Evolutionary conservation across 2,797 vertebrate genomes (phyloP).

Genomic region (Pelochelys cantorii): DNA sequence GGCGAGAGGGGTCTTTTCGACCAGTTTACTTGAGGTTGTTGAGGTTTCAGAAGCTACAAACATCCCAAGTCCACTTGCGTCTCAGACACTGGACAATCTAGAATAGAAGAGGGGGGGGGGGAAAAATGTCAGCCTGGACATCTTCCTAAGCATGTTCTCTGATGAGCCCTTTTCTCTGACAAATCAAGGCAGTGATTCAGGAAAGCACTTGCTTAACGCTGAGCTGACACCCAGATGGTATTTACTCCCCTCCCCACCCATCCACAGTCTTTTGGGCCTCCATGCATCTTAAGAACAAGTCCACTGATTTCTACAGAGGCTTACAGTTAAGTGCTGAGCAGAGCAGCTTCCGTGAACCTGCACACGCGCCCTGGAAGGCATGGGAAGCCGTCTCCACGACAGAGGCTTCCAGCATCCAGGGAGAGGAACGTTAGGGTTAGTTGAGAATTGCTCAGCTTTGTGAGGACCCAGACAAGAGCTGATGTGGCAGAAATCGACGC

Average conservation of each 20-base stretch:
- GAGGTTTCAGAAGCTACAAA: slow-evolving; percentile 74
- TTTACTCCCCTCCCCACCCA: background rate
- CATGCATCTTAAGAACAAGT: too few relatives aligned
- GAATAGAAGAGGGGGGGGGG: slow-evolving; percentile 40
- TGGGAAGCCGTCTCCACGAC: background rate
- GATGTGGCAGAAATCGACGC: background rate
- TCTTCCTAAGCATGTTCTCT: background rate
- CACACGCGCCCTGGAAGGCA: background rate
- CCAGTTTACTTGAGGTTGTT: slow-evolving; percentile 75
- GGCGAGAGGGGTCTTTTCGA: slow-evolving; percentile 74
- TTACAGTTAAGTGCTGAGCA: background rate
- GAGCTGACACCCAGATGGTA: background rate
- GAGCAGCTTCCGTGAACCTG: background rate
- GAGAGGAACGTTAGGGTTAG: background rate
- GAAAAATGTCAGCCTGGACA: background rate
- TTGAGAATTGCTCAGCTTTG: background rate
- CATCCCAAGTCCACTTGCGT: slow-evolving; percentile 56
- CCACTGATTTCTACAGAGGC: background rate
- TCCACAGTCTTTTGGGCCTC: background rate
- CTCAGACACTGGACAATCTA: slow-evolving; percentile 68
- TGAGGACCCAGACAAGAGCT: background rate
- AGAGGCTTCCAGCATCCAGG: background rate
- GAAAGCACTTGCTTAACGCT: accelerated
- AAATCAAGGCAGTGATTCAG: background rate
- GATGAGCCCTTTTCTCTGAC: background rate